Base-by-base conservation (phyloP, 2,113 vertebrate genomes). In the Eleginops maclovinus region DNA sequence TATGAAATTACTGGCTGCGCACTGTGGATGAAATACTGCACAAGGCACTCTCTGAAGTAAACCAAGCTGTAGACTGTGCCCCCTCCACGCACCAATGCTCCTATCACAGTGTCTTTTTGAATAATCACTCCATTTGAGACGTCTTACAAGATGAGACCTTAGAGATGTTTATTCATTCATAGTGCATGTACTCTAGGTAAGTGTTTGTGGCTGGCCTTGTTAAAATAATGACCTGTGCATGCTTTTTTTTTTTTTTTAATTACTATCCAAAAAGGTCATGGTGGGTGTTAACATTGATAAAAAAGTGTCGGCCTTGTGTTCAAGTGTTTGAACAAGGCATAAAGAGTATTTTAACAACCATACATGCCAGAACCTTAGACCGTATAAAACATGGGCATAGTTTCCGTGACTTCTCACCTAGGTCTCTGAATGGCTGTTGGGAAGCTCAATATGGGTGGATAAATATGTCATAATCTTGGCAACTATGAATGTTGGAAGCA, bases 1-100 rank as follows among this genome's bases (percentile, higher is more conserved):
- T 53, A 46, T 78, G 26, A 78, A 79, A 72, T 76, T 44, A 83
- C 68, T 44, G 58, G 56, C 44, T 51, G 19, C 78, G 68, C 36
- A 21, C 36, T 83, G 47, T 53, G 49, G 47, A 66, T 76, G 16
- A 80, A 84, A 59, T 72, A 74, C 26, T 72, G 65, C 64, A 79
- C 72, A 66, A 54, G 72, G 54, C 72, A 44, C 46, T 16, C 58
- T 75, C 31, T 75, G 28, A 74, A 68, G 63, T 53, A 72, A 69
- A 82, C 21, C 47, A 63, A 24, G 26, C 15, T 75, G 15, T 14
- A 43, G 22, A 77, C 16, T 47, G 21, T 46, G n/a, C 69, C 49
- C 36, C 13, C 72, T 36, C 31, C 31, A 51, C 65, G 61, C 24
- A 36, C 44, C n/a, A 14, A 41, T 16, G 55, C n/a, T 58, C 49